Evolutionary conservation across 64 coral and sea anemone species (phyloP).

Genomic region (Exaiptasia diaphana): DNA sequence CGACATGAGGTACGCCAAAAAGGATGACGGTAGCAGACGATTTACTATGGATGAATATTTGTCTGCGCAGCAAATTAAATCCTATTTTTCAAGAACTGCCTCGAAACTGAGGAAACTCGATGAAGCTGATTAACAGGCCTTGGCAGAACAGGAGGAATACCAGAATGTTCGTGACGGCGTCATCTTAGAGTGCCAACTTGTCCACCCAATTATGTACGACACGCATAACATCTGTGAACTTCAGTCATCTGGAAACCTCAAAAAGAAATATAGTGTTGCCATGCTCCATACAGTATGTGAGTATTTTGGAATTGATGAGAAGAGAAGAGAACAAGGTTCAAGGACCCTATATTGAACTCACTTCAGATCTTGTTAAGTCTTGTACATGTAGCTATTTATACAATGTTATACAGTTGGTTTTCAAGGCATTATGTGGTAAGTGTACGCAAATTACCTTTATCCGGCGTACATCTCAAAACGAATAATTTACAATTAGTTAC

Average conservation of each 20-base stretch:
- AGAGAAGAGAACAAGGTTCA: constrained; percentile 12
- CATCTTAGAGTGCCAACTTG: not conserved
- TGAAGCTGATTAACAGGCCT: not conserved
- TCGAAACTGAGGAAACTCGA: not conserved
- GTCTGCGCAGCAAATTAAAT: not conserved
- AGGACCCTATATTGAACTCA: not conserved
- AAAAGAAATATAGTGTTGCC: not conserved
- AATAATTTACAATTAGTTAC: too few relatives aligned
- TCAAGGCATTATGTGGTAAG: too few relatives aligned
- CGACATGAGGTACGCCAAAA: constrained; percentile 43
- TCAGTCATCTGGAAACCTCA: not conserved
- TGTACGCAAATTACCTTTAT: too few relatives aligned
- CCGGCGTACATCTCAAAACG: too few relatives aligned
- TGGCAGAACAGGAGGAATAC: not conserved
- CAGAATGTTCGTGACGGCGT: not conserved
- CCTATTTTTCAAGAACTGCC: not conserved
- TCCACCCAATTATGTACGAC: not conserved
- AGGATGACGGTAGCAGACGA: constrained; percentile 11
- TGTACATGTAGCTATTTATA: too few relatives aligned
- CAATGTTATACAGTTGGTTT: too few relatives aligned
- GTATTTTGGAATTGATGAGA: not conserved
- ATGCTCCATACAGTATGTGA: not conserved
- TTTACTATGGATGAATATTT: constrained; percentile 41
- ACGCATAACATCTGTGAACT: not conserved
- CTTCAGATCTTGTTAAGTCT: constrained; percentile 9